Evolutionary conservation across 1,140 invertebrate species (phyloP).

Genomic region (Ladona fulva): DNA sequence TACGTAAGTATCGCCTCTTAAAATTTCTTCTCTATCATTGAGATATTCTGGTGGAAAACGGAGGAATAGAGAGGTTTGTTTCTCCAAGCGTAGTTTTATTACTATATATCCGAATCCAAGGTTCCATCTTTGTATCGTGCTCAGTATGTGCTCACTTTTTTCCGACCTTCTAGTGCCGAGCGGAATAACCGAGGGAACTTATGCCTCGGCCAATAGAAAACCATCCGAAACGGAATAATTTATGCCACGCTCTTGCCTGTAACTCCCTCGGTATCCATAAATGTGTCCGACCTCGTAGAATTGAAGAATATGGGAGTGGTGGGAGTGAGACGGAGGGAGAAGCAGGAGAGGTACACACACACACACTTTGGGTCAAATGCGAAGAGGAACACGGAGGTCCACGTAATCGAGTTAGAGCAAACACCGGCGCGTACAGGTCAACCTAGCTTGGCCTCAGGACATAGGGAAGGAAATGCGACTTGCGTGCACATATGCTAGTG

Average conservation of each 20-base stretch:
- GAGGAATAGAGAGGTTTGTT: no score
- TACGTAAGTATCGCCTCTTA: no score
- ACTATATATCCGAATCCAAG: no score
- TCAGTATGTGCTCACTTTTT: no score
- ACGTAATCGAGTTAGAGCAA: conserved; percentile 4
- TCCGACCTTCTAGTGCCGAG: no score
- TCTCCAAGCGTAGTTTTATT: no score
- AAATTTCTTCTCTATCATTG: no score
- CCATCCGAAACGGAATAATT: neutral
- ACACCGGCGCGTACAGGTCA: neutral
- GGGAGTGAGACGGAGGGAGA: neutral
- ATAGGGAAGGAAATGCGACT: no score
- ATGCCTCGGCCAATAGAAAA: neutral
- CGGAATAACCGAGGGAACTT: neutral
- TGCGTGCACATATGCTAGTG: no score
- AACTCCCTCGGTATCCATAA: neutral
- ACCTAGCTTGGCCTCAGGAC: neutral
- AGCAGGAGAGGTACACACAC: neutral
- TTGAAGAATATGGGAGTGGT: neutral
- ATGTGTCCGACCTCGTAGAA: neutral
- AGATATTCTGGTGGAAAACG: no score
- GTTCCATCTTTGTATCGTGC: no score
- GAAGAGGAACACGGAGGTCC: neutral
- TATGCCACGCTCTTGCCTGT: neutral
- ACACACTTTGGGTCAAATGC: neutral